These are phyloP conservation scores for Drosophila ohnishii DNA, from an alignment of 1,140 invertebrate genomes.

Conservation along the genomic window DNA sequence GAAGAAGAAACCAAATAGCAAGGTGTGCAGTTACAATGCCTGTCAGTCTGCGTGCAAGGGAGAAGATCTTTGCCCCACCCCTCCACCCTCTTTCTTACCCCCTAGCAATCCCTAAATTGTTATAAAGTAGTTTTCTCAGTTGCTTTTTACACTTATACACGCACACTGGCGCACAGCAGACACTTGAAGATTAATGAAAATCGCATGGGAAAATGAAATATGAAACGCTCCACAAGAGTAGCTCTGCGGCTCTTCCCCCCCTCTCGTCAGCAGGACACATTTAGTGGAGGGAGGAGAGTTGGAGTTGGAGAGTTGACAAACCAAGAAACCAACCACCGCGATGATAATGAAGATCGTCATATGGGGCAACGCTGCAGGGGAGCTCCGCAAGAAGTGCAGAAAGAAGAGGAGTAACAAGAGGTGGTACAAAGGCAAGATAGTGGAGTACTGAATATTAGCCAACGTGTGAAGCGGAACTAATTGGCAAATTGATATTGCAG, in stretches of 20 bases:
- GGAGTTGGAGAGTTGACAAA: slow-evolving; percentile 34
- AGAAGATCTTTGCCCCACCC: slow-evolving; percentile 11
- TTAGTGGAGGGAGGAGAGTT: slow-evolving; percentile 20
- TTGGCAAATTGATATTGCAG: slow-evolving; percentile 51
- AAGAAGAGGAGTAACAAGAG: slow-evolving; percentile 8
- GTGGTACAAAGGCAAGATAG: slow-evolving; percentile 1
- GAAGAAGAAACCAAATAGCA: slow-evolving; percentile 34
- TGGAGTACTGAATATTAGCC: slow-evolving; percentile 19
- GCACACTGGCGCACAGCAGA: slow-evolving; percentile 13
- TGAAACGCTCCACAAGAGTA: slow-evolving; percentile 54
- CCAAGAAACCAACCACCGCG: slow-evolving; percentile 43
- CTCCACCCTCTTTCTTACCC: slow-evolving; percentile 4
- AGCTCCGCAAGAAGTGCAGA: slow-evolving; percentile 14
- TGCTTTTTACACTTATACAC: slow-evolving; percentile 31
- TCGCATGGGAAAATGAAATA: slow-evolving; percentile 75
- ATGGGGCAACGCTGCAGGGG: slow-evolving; percentile 46
- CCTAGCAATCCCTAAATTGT: slow-evolving; percentile 52
- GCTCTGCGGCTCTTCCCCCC: slow-evolving; percentile 23
- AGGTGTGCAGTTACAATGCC: slow-evolving; percentile 52
- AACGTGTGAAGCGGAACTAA: slow-evolving; percentile 56
- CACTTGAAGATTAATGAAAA: slow-evolving; percentile 67
- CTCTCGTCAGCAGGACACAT: slow-evolving; percentile 13
- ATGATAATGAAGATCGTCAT: slow-evolving; percentile 36
- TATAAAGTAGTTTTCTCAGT: slow-evolving; percentile 59
- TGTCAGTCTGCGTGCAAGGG: slow-evolving; percentile 11